These are phyloP conservation scores for Lagocephalus sceleratus DNA, from an alignment of 2,797 vertebrate genomes.

Conservation along the genomic window DNA sequence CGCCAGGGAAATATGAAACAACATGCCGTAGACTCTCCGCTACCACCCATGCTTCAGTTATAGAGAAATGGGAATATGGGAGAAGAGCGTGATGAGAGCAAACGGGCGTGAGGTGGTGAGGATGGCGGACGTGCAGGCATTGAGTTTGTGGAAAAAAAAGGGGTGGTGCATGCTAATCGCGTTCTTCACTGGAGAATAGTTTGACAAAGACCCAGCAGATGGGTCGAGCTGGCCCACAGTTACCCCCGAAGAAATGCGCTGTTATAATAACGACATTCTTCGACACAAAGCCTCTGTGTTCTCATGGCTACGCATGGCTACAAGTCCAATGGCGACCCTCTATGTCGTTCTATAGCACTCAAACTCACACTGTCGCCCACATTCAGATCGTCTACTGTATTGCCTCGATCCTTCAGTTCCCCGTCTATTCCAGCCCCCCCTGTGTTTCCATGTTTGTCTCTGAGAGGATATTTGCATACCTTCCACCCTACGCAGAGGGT, in stretches of 20 bases:
- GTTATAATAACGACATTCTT: conserved; percentile 81
- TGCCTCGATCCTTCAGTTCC: conserved; percentile 40
- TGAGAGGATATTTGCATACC: conserved; percentile 64
- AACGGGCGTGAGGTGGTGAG: conserved; percentile 34
- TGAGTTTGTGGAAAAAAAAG: conserved; percentile 39
- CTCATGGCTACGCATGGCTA: conserved; percentile 57
- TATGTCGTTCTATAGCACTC: conserved; percentile 47
- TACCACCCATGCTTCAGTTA: conserved; percentile 66
- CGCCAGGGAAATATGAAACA: conserved; percentile 65
- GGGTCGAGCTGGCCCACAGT: conserved; percentile 60
- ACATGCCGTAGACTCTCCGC: conserved; percentile 56
- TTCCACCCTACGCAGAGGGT: conserved; percentile 64
- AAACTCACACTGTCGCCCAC: conserved; percentile 44
- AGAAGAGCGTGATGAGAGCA: conserved; percentile 49
- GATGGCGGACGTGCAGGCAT: conserved; percentile 43
- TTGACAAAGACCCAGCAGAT: conserved; percentile 78
- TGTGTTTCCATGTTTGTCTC: conserved; percentile 49
- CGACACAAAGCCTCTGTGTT: conserved; percentile 77
- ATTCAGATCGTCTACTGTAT: conserved; percentile 56
- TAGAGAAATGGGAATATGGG: conserved; percentile 60
- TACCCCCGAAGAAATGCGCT: conserved; percentile 69
- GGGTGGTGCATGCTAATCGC: conserved; percentile 74
- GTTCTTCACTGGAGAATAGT: conserved; percentile 55
- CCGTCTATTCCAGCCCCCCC: conserved; percentile 27
- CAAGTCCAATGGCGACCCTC: conserved; percentile 57